These are phyloP conservation scores for Phrynocephalus guinanensis DNA, from an alignment of 2,797 vertebrate species.

Conservation along the genomic window DNA sequence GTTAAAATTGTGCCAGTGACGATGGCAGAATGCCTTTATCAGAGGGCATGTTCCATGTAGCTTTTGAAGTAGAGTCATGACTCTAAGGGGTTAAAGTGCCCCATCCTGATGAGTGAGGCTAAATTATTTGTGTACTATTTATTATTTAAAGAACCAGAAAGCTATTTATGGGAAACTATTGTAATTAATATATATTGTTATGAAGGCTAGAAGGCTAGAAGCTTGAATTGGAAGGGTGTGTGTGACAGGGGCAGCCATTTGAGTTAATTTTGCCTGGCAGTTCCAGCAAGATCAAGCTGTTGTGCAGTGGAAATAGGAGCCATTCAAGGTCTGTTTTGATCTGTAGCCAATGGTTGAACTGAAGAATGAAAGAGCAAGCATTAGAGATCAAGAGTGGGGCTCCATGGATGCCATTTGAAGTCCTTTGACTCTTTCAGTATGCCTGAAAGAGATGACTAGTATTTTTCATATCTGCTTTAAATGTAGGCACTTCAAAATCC, in stretches of 20 bases:
- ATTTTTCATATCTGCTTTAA: neutral
- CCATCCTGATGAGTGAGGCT: no score
- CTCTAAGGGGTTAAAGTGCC: no score
- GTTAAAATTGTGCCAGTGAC: no score
- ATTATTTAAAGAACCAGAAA: neutral
- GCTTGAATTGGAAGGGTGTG: neutral
- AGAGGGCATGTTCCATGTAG: no score
- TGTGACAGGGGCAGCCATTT: neutral
- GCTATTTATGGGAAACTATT: neutral
- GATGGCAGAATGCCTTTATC: no score
- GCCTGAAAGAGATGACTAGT: neutral
- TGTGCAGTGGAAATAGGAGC: conserved; percentile 3
- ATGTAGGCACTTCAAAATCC: conserved; percentile 10
- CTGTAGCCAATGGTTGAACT: neutral
- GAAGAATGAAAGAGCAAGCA: neutral
- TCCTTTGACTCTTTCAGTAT: neutral
- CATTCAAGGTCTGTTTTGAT: neutral
- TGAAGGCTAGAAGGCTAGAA: neutral
- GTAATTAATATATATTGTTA: neutral
- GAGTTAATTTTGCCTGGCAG: neutral
- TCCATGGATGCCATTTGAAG: neutral
- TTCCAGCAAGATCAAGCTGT: neutral
- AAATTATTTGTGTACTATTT: neutral
- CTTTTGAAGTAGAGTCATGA: no score
- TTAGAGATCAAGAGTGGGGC: neutral